Base-by-base conservation (phyloP, 2,113 vertebrate species). In the Marcusenius ussheri region DNA sequence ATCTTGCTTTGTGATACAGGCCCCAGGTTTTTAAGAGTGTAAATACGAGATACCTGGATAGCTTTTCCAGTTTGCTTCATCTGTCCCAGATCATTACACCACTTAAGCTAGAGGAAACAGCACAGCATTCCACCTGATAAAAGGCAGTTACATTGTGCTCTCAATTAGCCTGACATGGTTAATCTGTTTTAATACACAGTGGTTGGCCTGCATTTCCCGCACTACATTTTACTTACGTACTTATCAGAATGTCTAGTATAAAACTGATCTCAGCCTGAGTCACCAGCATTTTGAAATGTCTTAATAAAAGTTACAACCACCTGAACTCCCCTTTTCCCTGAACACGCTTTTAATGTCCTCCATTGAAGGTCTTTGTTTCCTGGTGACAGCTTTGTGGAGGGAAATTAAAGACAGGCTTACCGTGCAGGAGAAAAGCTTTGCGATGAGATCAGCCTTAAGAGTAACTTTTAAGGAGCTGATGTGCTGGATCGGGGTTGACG, bases 381-480 rank as follows among this genome's bases (percentile, higher is more conserved):
- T 2, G 27, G 50, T 56, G n/a, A 27, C 24, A 88, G 8, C 62
- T 45, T 42, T 51, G 51, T 89, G 27, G 49, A 24, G 42, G 87
- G 58, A 47, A 77, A 74, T 62, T 77, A 45, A 58, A 50, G 35
- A 66, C 89, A 45, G 90, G 62, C 87, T 94, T 58, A 89, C 91
- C 90, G 89, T 91, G 77, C 88, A 77, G 90, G 90, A 74, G 49
- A 66, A 89, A 77, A 45, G 91, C 24, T 62, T 21, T 51, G 66
- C 21, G 49, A 50, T 42, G 49, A 58, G 15, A 15, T 56, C 21
- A 51, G 53, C 50, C 77, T 62, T 27, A 62, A 42, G 35, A 8
- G 77, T 85, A 84, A 17, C 51, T 39, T 83, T 87, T 13, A 88
- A 31, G 56, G 86, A 83, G 19, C 45, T 70, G 24, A 10, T 39